These are phyloP conservation scores for Phallusia fumigata DNA, from an alignment of 23 tunicate species.

Conservation along the genomic window DNA sequence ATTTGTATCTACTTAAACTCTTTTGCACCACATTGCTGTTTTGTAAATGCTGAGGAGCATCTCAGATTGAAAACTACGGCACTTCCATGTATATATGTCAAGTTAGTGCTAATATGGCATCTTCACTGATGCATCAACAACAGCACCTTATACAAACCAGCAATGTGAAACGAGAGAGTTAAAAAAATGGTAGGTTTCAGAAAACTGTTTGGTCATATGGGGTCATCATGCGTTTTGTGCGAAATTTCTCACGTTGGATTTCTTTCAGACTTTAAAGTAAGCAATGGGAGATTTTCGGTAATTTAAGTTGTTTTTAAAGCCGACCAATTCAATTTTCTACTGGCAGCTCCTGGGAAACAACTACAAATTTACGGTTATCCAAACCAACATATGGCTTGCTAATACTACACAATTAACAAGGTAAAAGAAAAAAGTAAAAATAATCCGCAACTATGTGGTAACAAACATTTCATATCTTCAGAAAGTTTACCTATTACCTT, in stretches of 20 bases:
- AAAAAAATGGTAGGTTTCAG: neutral
- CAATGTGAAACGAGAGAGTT: neutral
- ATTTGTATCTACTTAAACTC: neutral
- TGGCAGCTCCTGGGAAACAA: slow-evolving; percentile 2
- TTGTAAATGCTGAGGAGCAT: neutral
- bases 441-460: too few species aligned
- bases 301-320: neutral
- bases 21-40: neutral
- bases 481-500: too few species aligned
- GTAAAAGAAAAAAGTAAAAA: too few species aligned
- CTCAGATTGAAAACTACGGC: slow-evolving; percentile 10
- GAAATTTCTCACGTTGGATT: neutral
- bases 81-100: neutral
- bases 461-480: too few species aligned
- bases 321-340: neutral
- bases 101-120: neutral
- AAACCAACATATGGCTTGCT: too few species aligned
- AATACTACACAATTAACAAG: too few species aligned
- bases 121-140: neutral
- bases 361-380: too few species aligned
- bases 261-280: neutral
- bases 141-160: neutral
- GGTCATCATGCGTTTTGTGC: too few species aligned
- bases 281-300: neutral
- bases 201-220: too few species aligned